Conservation (phyloP, 2,888 invertebrate genomes). For the Noctua fimbriata region DNA sequence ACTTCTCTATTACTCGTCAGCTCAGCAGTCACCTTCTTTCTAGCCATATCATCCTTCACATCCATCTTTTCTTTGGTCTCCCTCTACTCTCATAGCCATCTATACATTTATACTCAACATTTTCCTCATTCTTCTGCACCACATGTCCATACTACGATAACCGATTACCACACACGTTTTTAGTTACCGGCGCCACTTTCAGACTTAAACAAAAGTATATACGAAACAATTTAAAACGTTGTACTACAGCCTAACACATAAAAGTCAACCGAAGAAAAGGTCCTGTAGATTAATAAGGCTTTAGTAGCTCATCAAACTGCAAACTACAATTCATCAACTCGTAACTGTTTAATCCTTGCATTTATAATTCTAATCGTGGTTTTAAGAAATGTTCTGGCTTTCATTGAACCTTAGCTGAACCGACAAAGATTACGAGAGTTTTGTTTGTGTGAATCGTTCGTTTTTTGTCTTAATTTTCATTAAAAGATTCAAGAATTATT, state of each 20-base stretch:
- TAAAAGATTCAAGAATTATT: conserved; percentile 43
- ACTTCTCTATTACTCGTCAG: no score
- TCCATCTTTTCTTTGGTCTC: no score
- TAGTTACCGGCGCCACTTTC: no score
- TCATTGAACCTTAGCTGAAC: conserved; percentile 18
- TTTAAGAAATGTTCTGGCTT: conserved; percentile 24
- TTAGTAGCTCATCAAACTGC: conserved; percentile 14
- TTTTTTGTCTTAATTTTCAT: conserved; percentile 30
- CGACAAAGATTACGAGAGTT: conserved; percentile 14
- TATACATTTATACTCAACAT: no score
- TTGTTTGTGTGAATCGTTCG: conserved; percentile 2
- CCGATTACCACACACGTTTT: no score
- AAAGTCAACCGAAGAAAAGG: conserved; percentile 8
- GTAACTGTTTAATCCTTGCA: conserved; percentile 26
- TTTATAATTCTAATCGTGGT: conserved; percentile 36
- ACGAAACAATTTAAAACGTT: conserved; percentile 5
- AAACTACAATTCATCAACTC: conserved; percentile 35
- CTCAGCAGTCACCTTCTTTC: no score
- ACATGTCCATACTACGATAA: no score
- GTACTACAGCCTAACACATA: background rate
- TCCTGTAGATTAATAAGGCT: conserved; percentile 6
- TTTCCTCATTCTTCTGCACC: no score
- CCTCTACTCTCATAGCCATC: no score
- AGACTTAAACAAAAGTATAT: no score
- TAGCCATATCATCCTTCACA: no score